phyloP scores from a whole-genome alignment of 1,140 invertebrate genomes.

The Hermetia illucens region DNA sequence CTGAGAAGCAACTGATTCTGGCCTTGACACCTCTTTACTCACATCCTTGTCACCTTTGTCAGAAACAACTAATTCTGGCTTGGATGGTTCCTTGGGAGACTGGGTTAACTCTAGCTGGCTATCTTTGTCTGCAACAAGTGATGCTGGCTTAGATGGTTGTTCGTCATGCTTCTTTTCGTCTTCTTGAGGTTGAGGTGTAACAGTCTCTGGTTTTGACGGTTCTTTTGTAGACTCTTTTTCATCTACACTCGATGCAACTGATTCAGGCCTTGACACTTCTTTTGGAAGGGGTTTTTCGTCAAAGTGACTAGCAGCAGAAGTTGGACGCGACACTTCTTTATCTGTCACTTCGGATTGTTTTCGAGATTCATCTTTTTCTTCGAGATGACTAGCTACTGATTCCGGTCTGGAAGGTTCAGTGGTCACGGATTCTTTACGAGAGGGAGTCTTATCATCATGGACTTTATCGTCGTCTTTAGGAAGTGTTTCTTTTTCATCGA shows the following conservation, averaged over 20 bases:
- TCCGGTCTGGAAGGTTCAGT: not conserved
- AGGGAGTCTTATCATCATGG: not conserved
- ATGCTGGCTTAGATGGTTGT: not conserved
- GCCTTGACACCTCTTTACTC: constrained; percentile 2
- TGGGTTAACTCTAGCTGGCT: not conserved
- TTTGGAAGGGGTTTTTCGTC: not conserved
- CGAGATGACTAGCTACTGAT: not conserved
- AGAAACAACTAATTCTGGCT: not conserved
- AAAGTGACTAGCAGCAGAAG: not conserved
- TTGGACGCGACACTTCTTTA: too few species aligned
- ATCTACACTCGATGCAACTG: not conserved
- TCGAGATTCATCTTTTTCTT: constrained; percentile 1
- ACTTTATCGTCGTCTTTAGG: not conserved
- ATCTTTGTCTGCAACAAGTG: constrained; percentile 1
- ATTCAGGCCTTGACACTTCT: not conserved
- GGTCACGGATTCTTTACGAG: not conserved
- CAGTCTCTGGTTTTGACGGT: not conserved
- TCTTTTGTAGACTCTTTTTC: not conserved
- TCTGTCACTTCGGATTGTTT: not conserved
- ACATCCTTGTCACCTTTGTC: not conserved
- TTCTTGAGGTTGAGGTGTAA: constrained; percentile 1
- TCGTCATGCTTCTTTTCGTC: not conserved
- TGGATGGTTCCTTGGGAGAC: not conserved
- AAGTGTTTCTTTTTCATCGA: too few species aligned
- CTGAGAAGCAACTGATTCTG: constrained; percentile 2